Evolutionary conservation across 2,113 vertebrate species (phyloP), one percentile per base, ranked within the genome.

Genomic region (Lanius collurio): DNA sequence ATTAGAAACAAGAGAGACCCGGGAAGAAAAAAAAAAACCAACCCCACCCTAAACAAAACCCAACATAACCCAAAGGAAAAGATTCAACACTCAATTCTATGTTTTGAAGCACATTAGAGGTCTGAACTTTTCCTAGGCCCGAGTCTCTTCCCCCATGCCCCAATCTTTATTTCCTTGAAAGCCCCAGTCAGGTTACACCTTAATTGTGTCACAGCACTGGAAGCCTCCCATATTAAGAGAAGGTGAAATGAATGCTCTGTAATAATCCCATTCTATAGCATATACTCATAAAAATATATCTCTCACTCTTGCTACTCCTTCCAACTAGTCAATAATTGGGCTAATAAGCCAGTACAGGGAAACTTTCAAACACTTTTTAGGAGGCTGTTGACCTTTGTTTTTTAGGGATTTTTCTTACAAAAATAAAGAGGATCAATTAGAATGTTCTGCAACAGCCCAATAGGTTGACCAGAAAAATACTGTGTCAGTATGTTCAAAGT

Each of bases 201-300:
- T 68, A 57, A 30, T 28, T 80, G n/a, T 64, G 33, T 55, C 76
- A 89, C 68, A 76, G 80, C 84, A 89, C 56, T 73, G 46, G 68
- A 90, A 95, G 62, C 46, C 49, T 86, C 76, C 73, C 31, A 37
- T 59, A 42, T n/a, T 17, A 74, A 83, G 0, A 85, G 62, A 87
- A 78, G 37, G 52, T 67, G 30, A 93, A 93, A 86, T 55, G 24
- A 77, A 91, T 64, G 68, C 79, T 70, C 46, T 86, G 11, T 65
- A 86, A 87, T 53, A 83, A 89, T 76, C 19, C 44, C 50, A 75
- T 73, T 77, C 63, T 87, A 74, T 62, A 83, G 52, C 83, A 86
- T 84, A 87, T 87, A 95, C 37, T 26, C 94, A 91, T 93, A 96
- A 94, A 97, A 97, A 97, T 94, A 96, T 94, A 91, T 94, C 41